phyloP scores from a whole-genome alignment of 1,140 invertebrate genomes.

The Bombus superbus region DNA sequence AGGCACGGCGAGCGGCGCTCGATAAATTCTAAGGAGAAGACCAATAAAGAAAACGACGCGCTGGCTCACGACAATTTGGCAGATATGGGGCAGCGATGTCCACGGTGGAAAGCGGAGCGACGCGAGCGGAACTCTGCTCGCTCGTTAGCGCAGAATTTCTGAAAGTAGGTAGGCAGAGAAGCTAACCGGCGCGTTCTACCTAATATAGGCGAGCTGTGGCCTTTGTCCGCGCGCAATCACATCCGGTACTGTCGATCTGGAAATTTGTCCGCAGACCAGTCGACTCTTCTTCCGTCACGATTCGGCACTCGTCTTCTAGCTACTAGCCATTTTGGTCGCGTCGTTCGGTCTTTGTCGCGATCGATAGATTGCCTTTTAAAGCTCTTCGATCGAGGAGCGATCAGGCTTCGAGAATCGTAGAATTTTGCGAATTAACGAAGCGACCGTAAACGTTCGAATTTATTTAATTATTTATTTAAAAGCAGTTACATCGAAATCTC shows the following conservation, averaged over 20 bases:
- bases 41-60: conserved; percentile 45
- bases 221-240: conserved; percentile 23
- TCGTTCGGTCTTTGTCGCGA: not conserved
- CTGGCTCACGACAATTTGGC: conserved; percentile 67
- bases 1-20: not conserved
- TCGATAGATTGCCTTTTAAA: not conserved
- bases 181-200: conserved; percentile 58
- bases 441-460: no score
- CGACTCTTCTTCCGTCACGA: not conserved
- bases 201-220: conserved; percentile 66
- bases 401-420: no score
- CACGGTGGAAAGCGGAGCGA: conserved; percentile 69
- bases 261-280: conserved; percentile 34
- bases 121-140: conserved; percentile 22
- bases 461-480: no score
- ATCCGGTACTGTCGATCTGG: conserved; percentile 47
- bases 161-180: conserved; percentile 68
- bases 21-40: conserved; percentile 33
- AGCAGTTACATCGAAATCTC: no score
- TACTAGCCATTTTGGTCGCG: conserved; percentile 8
- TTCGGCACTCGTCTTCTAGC: conserved; percentile 8
- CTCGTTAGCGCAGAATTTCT: conserved; percentile 72
- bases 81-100: conserved; percentile 72
- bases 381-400: no score
- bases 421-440: no score